phyloP scores from a whole-genome alignment of 2,888 invertebrate genomes.

The Pheosia gnoma region DNA sequence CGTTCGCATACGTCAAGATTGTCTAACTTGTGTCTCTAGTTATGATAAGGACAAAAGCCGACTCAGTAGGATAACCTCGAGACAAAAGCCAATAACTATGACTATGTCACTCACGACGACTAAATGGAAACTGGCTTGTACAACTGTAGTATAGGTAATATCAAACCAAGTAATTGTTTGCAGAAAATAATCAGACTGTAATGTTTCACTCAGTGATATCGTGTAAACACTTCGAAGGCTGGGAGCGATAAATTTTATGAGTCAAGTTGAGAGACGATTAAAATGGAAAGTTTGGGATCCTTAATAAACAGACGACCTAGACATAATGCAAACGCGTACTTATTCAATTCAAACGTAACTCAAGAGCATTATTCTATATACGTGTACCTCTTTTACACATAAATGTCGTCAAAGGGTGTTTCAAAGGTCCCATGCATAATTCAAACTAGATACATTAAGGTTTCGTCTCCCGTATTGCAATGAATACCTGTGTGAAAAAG shows the following conservation, averaged over 20 bases:
- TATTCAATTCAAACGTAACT: constrained; percentile 25
- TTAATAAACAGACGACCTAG: constrained; percentile 11
- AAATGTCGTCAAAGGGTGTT: constrained; percentile 31
- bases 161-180: constrained; percentile 36
- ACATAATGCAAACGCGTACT: constrained; percentile 13
- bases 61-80: too few species aligned
- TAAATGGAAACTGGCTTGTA: constrained; percentile 17
- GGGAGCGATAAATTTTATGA: constrained; percentile 15
- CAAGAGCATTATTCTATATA: constrained; percentile 24
- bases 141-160: constrained; percentile 28
- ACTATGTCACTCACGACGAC: background rate
- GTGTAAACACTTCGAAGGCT: constrained; percentile 26
- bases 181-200: constrained; percentile 35
- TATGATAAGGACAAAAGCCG: too few species aligned
- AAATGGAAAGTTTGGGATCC: constrained; percentile 13
- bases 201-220: constrained; percentile 32
- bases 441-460: constrained; percentile 42
- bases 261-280: constrained; percentile 2
- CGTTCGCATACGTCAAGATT: too few species aligned
- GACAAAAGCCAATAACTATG: too few species aligned
- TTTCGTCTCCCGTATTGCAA: constrained; percentile 37
- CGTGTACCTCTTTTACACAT: constrained; percentile 30
- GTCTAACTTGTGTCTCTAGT: too few species aligned
- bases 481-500: constrained; percentile 41
- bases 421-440: constrained; percentile 45